phyloP scores from a whole-genome alignment of 2,797 vertebrate species.

The Parambassis ranga region DNA sequence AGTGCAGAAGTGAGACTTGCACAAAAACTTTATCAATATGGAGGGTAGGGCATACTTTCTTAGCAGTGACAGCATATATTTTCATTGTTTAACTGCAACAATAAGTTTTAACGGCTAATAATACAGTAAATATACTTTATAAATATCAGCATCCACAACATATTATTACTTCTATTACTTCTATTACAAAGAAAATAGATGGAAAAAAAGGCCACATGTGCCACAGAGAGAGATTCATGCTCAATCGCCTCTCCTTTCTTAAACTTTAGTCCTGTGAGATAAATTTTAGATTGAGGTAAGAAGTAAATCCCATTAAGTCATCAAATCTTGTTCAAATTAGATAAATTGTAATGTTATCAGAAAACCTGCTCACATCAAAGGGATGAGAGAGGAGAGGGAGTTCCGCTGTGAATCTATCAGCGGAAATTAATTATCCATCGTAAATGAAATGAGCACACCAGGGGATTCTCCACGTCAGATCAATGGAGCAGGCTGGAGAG shows the following conservation, averaged over 20 bases:
- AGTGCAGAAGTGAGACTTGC: background rate
- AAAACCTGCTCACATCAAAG: constrained; percentile 71
- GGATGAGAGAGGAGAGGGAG: constrained; percentile 58
- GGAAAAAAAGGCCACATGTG: constrained; percentile 5
- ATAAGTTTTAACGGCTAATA: background rate
- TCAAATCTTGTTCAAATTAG: constrained; percentile 55
- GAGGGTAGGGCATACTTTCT: background rate
- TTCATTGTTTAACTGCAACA: background rate
- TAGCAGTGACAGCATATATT: background rate
- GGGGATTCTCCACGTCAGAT: constrained; percentile 68
- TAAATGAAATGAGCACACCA: constrained; percentile 71
- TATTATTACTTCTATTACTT: too few relatives aligned
- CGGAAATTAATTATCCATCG: constrained; percentile 76
- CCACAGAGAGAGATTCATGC: background rate
- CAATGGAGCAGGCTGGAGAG: constrained; percentile 68
- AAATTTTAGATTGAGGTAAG: constrained; percentile 42
- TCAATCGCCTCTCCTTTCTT: background rate
- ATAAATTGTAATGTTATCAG: constrained; percentile 69
- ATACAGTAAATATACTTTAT: background rate
- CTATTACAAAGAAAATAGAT: background rate
- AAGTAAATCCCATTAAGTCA: constrained; percentile 63
- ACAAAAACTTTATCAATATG: background rate
- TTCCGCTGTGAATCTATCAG: constrained; percentile 65
- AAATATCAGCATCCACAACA: too few relatives aligned
- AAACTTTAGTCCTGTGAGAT: constrained; percentile 17